Evolutionary conservation across 2,888 invertebrate genomes (phyloP), one percentile per base, ranked within the genome.

Genomic region (Patella pellucida): DNA sequence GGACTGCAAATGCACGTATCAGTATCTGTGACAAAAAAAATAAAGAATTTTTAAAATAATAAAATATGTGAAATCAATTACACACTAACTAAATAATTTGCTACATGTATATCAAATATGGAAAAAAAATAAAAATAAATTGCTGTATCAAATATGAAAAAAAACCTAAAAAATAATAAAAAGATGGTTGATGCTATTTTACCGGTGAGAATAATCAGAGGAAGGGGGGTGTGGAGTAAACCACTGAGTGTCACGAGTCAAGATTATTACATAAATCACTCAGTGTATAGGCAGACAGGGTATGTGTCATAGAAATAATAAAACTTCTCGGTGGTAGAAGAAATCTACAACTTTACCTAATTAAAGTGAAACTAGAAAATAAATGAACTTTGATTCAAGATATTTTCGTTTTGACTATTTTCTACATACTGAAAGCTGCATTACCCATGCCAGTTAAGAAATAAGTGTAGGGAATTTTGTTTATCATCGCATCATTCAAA

Each of bases 151-250:
- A 70, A 70, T 50, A 41, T 15, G n/a, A 15, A 23, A 15, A 31
- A n/a, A 51, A 16, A 16, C 11, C 1, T 9, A 19, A 31, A 31
- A 23, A 23, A 23, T 16, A 23, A n/a, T 16, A 69, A 69, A 23
- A n/a, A 69, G 27, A 69, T 16, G 19, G 62, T 62, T 62, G 62
- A 62, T 62, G 62, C 62, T 62, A 62, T 62, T 62, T 62, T 62
- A 62, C 62, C 62, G 62, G 62, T 62, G 62, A 62, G 23, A 62
- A 62, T 62, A 62, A 62, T 62, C 62, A 62, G 62, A 62, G 23
- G 62, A 62, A 23, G 23, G 62, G 14, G 62, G 62, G 62, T 62
- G 62, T 19, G 62, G 62, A 23, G 11, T 62, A 62, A 23, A 62
- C 62, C 62, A 62, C 62, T 23, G 23, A 23, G 62, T 23, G 62